A percentile compares a stretch with the other conserved stretches of the same genome.
Evolutionary conservation across 1,140 invertebrate species (phyloP).

Genomic region (Diorhabda elongata): DNA sequence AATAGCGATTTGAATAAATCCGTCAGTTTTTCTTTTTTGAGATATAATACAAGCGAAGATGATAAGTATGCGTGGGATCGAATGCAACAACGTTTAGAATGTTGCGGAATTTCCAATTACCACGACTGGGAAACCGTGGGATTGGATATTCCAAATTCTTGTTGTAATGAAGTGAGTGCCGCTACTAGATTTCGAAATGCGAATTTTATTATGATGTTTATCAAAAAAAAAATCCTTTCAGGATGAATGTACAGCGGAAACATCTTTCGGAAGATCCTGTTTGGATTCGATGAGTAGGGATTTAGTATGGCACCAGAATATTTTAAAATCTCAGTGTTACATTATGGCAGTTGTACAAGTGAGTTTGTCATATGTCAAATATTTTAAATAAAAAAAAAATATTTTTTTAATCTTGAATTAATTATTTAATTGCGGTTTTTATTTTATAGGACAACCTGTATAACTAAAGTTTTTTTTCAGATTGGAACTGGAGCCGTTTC

Average conservation of each 20-base stretch:
- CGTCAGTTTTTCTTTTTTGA: neutral
- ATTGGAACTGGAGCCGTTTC: no score
- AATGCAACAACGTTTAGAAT: slow-evolving; percentile 5
- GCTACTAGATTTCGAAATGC: neutral
- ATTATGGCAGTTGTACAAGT: slow-evolving; percentile 10
- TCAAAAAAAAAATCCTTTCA: neutral
- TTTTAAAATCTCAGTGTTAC: slow-evolving; percentile 9
- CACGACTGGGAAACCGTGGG: neutral
- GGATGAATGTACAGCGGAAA: slow-evolving; percentile 5
- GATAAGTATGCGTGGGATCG: neutral
- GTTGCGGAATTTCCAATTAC: slow-evolving; percentile 7
- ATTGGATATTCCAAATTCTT: slow-evolving; percentile 1
- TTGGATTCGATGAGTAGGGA: slow-evolving; percentile 15
- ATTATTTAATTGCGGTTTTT: no score
- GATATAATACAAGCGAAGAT: neutral
- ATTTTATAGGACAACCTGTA: no score
- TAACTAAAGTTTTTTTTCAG: no score
- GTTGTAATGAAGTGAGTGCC: slow-evolving; percentile 7
- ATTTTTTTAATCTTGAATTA: no score
- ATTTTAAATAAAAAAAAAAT: no score
- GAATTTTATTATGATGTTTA: neutral
- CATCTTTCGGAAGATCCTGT: neutral
- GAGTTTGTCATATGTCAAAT: no score
- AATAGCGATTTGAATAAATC: neutral
- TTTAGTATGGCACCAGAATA: slow-evolving; percentile 4